Conservation (phyloP, 2,113 vertebrate genomes). For the Engystomops pustulosus region DNA sequence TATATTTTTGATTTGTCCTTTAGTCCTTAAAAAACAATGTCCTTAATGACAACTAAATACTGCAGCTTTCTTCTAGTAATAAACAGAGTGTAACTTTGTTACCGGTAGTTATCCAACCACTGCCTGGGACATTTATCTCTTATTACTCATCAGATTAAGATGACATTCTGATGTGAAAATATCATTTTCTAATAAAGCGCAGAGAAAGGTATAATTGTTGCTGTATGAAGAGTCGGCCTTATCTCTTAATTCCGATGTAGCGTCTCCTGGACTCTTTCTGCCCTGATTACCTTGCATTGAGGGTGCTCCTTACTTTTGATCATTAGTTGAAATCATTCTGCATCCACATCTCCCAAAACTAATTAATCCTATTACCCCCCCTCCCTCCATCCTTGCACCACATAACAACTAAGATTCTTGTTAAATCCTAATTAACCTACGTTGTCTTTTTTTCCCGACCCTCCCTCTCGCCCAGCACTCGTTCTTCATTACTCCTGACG, state of each 20-base stretch:
- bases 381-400: constrained; percentile 12
- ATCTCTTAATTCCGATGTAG: background rate
- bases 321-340: constrained; percentile 43
- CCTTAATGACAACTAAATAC: no score
- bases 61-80: no score
- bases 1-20: no score
- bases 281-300: constrained; percentile 18
- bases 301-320: constrained; percentile 16
- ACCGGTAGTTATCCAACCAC: no score
- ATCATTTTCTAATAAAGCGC: no score
- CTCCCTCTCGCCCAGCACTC: constrained; percentile 79
- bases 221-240: constrained; percentile 1
- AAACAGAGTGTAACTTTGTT: no score
- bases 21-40: no score
- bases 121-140: no score
- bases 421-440: constrained; percentile 59
- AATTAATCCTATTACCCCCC: constrained; percentile 44
- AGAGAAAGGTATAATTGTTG: background rate
- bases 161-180: no score
- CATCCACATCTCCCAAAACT: constrained; percentile 42
- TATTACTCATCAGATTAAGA: no score
- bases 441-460: constrained; percentile 58
- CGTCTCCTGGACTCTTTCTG: constrained; percentile 6
- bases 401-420: constrained; percentile 45
- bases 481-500: constrained; percentile 95